These are phyloP conservation scores for Tachypleus tridentatus DNA, from an alignment of 1,140 invertebrate genomes.

Conservation along the genomic window DNA sequence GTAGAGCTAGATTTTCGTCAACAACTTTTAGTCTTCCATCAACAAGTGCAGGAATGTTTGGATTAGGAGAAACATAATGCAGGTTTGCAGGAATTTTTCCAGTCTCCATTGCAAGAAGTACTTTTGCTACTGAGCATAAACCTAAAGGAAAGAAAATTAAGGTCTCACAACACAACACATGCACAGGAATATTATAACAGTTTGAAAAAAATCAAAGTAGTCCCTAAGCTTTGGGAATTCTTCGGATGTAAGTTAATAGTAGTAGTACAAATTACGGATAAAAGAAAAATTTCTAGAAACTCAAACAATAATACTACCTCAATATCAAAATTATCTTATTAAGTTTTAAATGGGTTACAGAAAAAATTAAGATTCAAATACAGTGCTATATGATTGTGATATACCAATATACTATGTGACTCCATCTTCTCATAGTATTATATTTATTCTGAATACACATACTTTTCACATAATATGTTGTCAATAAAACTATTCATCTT, in stretches of 20 bases:
- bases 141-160: conserved; percentile 36
- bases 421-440: too few species aligned
- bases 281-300: neutral
- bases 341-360: too few species aligned
- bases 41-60: conserved; percentile 69
- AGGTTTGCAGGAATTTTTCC: conserved; percentile 79
- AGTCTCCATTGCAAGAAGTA: conserved; percentile 77
- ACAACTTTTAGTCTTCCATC: conserved; percentile 69
- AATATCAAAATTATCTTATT: neutral
- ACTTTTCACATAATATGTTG: too few species aligned
- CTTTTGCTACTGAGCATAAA: conserved; percentile 74
- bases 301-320: neutral
- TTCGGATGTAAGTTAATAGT: too few species aligned
- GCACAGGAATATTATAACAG: neutral
- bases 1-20: conserved; percentile 20
- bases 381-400: too few species aligned
- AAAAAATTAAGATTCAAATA: too few species aligned
- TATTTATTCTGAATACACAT: too few species aligned
- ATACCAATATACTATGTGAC: too few species aligned
- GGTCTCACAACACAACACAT: neutral
- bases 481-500: too few species aligned
- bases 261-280: too few species aligned
- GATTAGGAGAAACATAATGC: conserved; percentile 74
- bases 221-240: too few species aligned
- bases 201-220: neutral